Evolutionary conservation across 2,888 invertebrate species (phyloP), one percentile per base, ranked within the genome.

Genomic region (Temnothorax rugatulus): DNA sequence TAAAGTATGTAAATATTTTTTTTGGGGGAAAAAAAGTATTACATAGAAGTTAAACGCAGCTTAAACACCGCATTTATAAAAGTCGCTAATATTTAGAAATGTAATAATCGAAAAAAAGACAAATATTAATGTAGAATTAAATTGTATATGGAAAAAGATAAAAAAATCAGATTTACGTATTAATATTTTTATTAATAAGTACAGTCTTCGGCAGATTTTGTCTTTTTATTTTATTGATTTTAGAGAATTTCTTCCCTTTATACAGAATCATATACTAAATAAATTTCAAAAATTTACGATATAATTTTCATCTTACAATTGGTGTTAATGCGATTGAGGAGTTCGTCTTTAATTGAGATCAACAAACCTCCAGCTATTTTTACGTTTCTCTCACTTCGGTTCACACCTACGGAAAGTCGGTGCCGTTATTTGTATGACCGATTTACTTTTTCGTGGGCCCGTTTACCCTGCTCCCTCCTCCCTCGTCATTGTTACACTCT

Each of bases 361-460:
- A 64, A 76, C 4, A 69, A 47, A 57, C 1, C 18, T 18, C 0
- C 15, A 38, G 5, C 15, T n/a, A 34, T 47, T 38, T 71, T 59
- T 25, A 47, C n/a, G 11, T 38, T 41, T 29, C 25, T 61, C 11
- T 52, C 11, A 61, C 4, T 21, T 68, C 38, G 29, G 29, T 57
- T 66, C 7, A 41, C n/a, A 54, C 63, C 44, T 15, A 25, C 38
- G 38, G n/a, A 83, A 66, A 84, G 52, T 71, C 41, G n/a, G 34
- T 86, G 75, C 90, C 90, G 90, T 90, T 90, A 90, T 64, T 69
- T 84, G 59, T 66, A 21, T 84, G 88, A 89, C 89, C 89, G 86
- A 89, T 89, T 85, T 90, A 85, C 76, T 86, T 88, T 90, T 90
- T 87, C 84, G 83, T 83, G 75, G 73, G 41, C 54, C 81, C 61